phyloP scores from a whole-genome alignment of 2,797 vertebrate species.

The Clarias pachynema region DNA sequence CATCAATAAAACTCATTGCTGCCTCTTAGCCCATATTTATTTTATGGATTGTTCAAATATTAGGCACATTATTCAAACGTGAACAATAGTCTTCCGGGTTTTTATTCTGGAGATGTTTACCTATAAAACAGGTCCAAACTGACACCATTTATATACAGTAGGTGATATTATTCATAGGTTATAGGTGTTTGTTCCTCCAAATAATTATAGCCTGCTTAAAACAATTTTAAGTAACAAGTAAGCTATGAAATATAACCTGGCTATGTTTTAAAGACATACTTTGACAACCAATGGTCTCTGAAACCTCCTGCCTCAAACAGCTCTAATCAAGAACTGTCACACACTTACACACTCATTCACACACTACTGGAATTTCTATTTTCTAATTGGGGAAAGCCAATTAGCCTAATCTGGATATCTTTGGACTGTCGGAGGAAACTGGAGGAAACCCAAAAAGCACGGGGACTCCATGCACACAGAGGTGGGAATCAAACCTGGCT shows the following conservation, averaged over 20 bases:
- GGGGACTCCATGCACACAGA: no score
- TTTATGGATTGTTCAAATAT: background rate
- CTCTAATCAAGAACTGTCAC: background rate
- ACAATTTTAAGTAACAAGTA: background rate
- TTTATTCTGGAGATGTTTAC: background rate
- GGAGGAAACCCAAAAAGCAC: no score
- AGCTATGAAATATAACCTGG: background rate
- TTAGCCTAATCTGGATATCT: no score
- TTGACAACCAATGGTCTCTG: background rate
- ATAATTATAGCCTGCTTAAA: background rate
- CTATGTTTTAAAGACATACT: background rate
- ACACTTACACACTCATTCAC: no score
- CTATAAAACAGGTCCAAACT: background rate
- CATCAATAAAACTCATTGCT: background rate
- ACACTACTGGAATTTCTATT: no score
- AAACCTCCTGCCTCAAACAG: background rate
- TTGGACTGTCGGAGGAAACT: no score
- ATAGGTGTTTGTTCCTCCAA: background rate
- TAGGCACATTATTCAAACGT: background rate
- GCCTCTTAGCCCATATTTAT: background rate
- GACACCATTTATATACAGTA: background rate
- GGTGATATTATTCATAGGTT: background rate
- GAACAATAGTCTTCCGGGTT: background rate
- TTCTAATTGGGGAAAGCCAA: no score
- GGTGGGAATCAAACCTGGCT: no score